Evolutionary conservation across 1,140 invertebrate species (phyloP).

Genomic region (Zaprionus davidi): DNA sequence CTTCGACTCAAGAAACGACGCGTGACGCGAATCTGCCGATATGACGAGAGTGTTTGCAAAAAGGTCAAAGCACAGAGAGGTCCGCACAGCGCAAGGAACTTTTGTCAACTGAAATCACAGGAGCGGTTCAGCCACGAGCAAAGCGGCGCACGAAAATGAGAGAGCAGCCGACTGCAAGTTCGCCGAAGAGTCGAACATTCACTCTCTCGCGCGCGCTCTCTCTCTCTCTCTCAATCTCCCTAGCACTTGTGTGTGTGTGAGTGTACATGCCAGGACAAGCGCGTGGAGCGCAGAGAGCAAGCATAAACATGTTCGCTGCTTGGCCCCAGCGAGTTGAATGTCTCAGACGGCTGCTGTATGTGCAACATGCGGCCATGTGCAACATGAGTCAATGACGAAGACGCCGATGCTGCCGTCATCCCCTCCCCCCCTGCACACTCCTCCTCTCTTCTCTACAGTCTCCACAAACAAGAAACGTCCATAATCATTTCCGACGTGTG

Average conservation of each 20-base stretch:
- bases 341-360: constrained; percentile 53
- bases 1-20: constrained; percentile 57
- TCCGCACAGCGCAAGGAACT: constrained; percentile 70
- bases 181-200: constrained; percentile 11
- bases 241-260: not conserved
- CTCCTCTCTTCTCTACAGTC: not conserved
- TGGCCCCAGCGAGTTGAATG: constrained; percentile 11
- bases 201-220: constrained; percentile 1
- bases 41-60: constrained; percentile 37
- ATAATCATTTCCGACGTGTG: constrained; percentile 76
- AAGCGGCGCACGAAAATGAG: constrained; percentile 32
- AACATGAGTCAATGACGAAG: constrained; percentile 67
- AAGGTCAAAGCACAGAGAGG: constrained; percentile 26
- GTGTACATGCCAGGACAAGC: constrained; percentile 47
- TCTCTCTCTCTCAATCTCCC: constrained; percentile 9
- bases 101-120: constrained; percentile 69
- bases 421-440: constrained; percentile 4
- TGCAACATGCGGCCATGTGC: constrained; percentile 77
- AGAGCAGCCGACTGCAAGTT: constrained; percentile 28
- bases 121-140: constrained; percentile 43
- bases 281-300: constrained; percentile 12
- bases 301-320: constrained; percentile 39
- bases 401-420: constrained; percentile 10
- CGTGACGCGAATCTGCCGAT: constrained; percentile 59
- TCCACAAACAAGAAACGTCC: constrained; percentile 15